Percentiles rank a stretch among this genome's conserved stretches.
Conservation (phyloP, 2,888 invertebrate genomes). For the Acronicta aceris region DNA sequence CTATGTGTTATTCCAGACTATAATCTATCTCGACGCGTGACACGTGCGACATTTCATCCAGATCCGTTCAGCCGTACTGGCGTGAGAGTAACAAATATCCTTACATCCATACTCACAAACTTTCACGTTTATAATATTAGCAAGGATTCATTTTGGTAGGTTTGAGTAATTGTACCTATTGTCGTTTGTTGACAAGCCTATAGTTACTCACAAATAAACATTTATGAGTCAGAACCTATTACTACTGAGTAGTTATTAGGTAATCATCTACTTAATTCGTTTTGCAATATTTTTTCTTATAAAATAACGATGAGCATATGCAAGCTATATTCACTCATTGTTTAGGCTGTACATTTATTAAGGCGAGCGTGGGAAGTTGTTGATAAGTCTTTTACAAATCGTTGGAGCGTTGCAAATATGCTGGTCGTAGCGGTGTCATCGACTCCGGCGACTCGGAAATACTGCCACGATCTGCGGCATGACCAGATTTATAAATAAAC, state of each 20-base stretch:
- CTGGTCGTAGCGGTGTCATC: constrained; percentile 71
- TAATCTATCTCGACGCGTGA: no score
- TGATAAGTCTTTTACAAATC: constrained; percentile 69
- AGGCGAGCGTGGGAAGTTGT: constrained; percentile 74
- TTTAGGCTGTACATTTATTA: constrained; percentile 44
- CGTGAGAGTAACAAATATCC: no score
- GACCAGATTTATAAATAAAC: constrained; percentile 37
- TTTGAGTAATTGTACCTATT: no score
- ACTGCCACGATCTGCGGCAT: constrained; percentile 46
- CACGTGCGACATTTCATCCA: no score
- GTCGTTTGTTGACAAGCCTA: no score
- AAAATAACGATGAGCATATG: constrained; percentile 32
- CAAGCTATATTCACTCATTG: constrained; percentile 42
- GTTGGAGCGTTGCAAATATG: constrained; percentile 78
- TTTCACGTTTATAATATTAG: no score
- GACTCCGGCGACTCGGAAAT: constrained; percentile 59
- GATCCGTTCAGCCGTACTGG: no score
- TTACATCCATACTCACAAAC: no score
- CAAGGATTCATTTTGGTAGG: no score
- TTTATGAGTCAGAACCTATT: no score
- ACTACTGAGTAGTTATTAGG: neutral
- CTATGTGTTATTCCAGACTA: no score
- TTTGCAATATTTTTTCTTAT: neutral
- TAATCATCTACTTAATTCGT: neutral
- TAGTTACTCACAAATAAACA: no score